Evolutionary conservation across 2,797 vertebrate genomes (phyloP).

Genomic region (Hirundo rustica): DNA sequence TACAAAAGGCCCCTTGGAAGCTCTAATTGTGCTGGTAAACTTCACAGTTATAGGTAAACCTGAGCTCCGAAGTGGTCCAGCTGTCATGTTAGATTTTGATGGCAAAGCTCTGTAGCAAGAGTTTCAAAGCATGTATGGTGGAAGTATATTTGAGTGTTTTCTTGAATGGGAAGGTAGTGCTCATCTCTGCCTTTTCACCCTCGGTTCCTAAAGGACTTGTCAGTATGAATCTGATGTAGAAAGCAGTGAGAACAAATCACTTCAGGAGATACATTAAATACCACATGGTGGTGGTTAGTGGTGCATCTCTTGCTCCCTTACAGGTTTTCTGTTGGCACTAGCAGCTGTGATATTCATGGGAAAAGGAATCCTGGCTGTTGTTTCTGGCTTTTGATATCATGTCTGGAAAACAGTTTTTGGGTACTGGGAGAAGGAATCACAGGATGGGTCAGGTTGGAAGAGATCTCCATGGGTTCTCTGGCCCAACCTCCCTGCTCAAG

Average conservation of each 20-base stretch:
- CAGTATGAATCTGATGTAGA: background rate
- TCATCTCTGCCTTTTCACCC: background rate
- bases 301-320: background rate
- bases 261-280: background rate
- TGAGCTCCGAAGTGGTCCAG: fast-evolving
- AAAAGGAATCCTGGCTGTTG: background rate
- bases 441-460: background rate
- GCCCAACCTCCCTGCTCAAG: background rate
- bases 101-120: background rate
- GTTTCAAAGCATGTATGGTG: background rate
- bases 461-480: background rate
- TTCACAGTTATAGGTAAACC: background rate
- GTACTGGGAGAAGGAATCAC: background rate
- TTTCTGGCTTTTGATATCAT: background rate
- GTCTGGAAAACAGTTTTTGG: background rate
- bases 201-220: background rate
- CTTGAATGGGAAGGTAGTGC: background rate
- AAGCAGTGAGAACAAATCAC: background rate
- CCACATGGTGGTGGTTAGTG: background rate
- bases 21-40: background rate
- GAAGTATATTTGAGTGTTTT: background rate
- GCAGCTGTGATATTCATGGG: background rate
- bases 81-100: background rate
- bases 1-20: background rate
- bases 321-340: background rate